These are phyloP conservation scores for Furnarius figulus DNA, from an alignment of 2,113 vertebrate species.

Conservation along the genomic window DNA sequence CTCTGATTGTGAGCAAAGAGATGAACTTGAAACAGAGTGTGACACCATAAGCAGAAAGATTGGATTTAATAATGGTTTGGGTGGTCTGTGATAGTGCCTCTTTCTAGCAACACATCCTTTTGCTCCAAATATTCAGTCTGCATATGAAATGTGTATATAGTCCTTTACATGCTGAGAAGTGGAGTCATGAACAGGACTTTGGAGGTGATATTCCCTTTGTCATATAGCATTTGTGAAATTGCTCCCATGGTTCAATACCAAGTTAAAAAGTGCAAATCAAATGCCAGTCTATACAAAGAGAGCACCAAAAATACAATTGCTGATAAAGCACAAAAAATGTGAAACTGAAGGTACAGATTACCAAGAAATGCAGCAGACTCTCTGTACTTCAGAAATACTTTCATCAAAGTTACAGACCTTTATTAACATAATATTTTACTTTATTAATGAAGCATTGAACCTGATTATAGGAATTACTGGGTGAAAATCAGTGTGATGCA, in stretches of 20 bases:
- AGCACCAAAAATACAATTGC: neutral
- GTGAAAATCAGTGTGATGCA: neutral
- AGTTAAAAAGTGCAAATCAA: neutral
- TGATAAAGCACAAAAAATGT: neutral
- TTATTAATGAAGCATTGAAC: neutral
- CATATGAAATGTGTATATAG: neutral
- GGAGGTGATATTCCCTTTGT: neutral
- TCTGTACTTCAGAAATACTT: neutral
- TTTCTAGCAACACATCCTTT: neutral
- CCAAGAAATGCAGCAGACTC: neutral
- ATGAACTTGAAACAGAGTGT: neutral
- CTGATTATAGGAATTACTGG: neutral
- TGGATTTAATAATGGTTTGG: neutral
- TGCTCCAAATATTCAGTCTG: neutral
- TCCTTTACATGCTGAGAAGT: neutral
- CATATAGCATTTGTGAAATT: neutral
- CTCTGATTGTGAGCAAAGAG: neutral
- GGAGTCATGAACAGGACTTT: neutral
- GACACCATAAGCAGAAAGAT: neutral
- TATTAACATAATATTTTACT: neutral
- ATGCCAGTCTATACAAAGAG: neutral
- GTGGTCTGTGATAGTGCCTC: neutral
- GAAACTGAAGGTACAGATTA: neutral
- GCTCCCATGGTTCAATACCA: neutral
- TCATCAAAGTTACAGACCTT: neutral